Conservation (phyloP, 2,888 invertebrate species). For the Agriopis marginaria region DNA sequence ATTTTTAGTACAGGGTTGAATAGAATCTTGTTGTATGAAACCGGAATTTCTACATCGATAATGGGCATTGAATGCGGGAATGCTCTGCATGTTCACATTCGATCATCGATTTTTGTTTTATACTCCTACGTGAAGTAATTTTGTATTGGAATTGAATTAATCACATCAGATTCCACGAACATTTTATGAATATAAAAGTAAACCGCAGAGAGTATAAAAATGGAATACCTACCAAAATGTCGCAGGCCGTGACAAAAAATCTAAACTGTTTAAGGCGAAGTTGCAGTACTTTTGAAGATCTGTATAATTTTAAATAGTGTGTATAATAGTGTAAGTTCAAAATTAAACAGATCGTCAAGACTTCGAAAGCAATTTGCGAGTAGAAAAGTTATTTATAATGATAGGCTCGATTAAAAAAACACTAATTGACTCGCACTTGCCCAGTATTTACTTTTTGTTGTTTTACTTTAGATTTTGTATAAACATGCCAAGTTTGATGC, state of each 20-base stretch:
- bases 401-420: too few relatives aligned
- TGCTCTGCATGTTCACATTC: slow-evolving; percentile 4
- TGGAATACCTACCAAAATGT: not conserved
- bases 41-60: slow-evolving; percentile 12
- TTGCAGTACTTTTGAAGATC: too few relatives aligned
- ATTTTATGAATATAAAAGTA: slow-evolving; percentile 18
- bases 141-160: slow-evolving; percentile 7
- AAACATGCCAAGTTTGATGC: too few relatives aligned
- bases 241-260: not conserved
- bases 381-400: too few relatives aligned
- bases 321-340: too few relatives aligned
- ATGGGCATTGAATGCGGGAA: slow-evolving; percentile 8
- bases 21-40: not conserved
- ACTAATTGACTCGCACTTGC: too few relatives aligned
- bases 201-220: not conserved
- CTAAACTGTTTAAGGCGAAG: too few relatives aligned
- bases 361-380: too few relatives aligned
- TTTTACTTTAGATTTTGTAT: too few relatives aligned
- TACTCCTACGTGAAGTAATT: slow-evolving; percentile 21
- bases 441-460: too few relatives aligned
- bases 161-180: slow-evolving; percentile 1
- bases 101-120: slow-evolving; percentile 2
- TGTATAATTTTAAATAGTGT: too few relatives aligned
- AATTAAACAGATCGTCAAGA: too few relatives aligned
- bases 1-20: not conserved